Percentiles rank a stretch among this genome's conserved stretches.
Conservation (phyloP, 2,888 invertebrate genomes). For the Diadegma fenestrale region DNA sequence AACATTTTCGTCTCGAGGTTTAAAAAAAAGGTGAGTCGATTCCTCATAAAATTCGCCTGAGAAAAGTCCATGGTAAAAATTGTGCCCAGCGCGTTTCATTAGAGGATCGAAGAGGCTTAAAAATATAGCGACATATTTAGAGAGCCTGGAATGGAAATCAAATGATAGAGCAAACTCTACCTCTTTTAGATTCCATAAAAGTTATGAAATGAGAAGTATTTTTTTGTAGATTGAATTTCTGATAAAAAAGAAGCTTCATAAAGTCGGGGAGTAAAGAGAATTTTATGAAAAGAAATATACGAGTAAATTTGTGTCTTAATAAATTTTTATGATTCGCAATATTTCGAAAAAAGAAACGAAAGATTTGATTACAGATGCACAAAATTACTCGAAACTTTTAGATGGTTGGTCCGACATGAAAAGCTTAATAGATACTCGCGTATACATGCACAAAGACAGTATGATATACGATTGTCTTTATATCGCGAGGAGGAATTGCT, state of each 20-base stretch:
- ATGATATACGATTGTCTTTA: slow-evolving; percentile 38
- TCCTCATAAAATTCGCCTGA: neutral
- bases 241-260: neutral
- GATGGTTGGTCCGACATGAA: neutral
- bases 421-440: slow-evolving; percentile 20
- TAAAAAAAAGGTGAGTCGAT: neutral
- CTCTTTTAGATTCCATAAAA: neutral
- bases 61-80: neutral
- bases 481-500: slow-evolving; percentile 23
- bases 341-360: neutral
- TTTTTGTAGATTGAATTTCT: neutral
- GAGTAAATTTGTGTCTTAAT: slow-evolving; percentile 2
- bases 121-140: neutral
- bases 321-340: slow-evolving; percentile 6
- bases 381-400: slow-evolving; percentile 3
- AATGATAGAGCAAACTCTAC: neutral
- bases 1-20: neutral
- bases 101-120: neutral
- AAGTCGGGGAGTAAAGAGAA: neutral
- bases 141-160: neutral
- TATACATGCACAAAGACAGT: slow-evolving; percentile 5
- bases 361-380: slow-evolving; percentile 17
- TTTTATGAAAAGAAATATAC: neutral
- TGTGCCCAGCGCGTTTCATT: neutral
- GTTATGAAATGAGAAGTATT: neutral